phyloP scores from a whole-genome alignment of 2,113 vertebrate genomes.

The Nesogale talazaci region DNA sequence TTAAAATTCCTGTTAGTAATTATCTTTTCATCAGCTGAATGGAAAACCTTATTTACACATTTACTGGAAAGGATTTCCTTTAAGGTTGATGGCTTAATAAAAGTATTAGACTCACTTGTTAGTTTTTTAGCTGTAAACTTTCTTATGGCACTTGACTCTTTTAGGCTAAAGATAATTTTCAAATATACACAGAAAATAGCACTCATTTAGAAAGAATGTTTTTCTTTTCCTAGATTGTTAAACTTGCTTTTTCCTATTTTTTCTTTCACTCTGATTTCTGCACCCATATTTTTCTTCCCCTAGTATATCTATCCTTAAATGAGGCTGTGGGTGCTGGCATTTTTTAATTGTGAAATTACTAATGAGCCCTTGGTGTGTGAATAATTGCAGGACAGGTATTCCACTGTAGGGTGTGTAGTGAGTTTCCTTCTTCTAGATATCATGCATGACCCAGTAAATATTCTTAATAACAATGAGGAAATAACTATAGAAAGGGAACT shows the following conservation, averaged over 20 bases:
- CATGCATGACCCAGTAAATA: background rate
- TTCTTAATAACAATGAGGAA: background rate
- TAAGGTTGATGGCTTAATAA: background rate
- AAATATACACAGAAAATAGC: background rate
- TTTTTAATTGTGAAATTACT: background rate
- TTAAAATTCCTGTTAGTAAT: conserved; percentile 75
- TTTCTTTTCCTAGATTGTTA: background rate
- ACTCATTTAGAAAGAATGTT: conserved; percentile 28
- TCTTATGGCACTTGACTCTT: background rate
- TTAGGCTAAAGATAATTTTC: background rate
- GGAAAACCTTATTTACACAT: conserved; percentile 58
- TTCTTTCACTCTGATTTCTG: background rate
- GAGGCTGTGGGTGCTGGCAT: background rate
- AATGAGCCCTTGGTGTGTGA: background rate
- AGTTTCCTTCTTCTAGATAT: background rate
- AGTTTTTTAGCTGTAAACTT: background rate
- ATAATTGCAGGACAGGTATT: background rate
- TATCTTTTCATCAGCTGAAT: conserved; percentile 61
- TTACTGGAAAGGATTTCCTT: conserved; percentile 54
- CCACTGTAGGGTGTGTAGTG: background rate
- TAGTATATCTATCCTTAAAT: background rate
- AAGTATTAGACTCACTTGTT: background rate
- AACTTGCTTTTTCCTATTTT: background rate
- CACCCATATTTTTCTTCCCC: background rate
- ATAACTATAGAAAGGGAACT: background rate